Evolutionary conservation across 2,113 vertebrate genomes (phyloP), one percentile per base, ranked within the genome.

Genomic region (Elachura formosa): DNA sequence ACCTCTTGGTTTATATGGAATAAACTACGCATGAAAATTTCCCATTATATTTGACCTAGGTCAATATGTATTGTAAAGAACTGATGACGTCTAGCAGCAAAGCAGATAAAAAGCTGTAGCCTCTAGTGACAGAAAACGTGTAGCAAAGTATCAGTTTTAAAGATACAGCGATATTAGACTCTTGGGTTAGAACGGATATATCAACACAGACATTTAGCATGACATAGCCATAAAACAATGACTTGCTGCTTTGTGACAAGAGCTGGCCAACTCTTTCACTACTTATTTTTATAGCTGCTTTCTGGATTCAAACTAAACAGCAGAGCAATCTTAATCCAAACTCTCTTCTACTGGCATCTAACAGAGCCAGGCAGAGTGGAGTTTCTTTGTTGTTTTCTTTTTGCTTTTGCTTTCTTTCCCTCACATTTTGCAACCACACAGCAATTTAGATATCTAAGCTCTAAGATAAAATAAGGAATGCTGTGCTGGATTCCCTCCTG

Each of bases 251-350:
- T 83, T 14, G 2, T 67, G 43, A 90, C 67, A 74, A 92, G 28
- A 40, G 58, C 81, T 89, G 69, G 40, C 40, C 20, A 7, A 34
- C 17, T 55, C 49, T 84, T 84, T 80, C 77, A 72, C 46, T 92
- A 56, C 83, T 89, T 92, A 71, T 88, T 94, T 97, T 92, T 95
- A 89, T 87, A 86, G 64, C 84, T 90, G 52, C 56, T 72, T 92
- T 95, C 72, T 93, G 59, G 45, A 64, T 75, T 89, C 79, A 79
- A 90, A 64, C 52, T 91, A 90, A 91, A 91, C 59, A 91, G 38
- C 22, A 80, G 24, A 54, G 64, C 11, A 92, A 81, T 88, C 72
- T 92, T 38, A 83, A 56, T 45, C 45, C 49, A 61, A 94, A 71
- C 17, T 73, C n/a, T 87, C 43, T 68, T 56, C 34, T 51, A 10